Conservation (phyloP, 2,797 vertebrate species). For the Ceryle rudis region DNA sequence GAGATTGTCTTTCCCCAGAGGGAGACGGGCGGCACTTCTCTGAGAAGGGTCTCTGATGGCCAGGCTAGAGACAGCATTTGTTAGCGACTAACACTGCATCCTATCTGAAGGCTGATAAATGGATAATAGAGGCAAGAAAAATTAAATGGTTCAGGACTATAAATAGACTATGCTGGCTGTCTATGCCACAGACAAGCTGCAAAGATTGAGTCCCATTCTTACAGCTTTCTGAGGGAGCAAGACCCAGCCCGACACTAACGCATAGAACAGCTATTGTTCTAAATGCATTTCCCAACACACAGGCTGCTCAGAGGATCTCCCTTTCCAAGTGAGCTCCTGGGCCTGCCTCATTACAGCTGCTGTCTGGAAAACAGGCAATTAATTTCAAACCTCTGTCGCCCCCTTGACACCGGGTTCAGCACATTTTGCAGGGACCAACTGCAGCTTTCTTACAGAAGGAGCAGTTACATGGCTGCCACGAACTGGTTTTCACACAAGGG, state of each 20-base stretch:
- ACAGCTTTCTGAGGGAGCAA: neutral
- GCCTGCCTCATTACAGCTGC: slow-evolving; percentile 47
- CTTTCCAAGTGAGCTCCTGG: slow-evolving; percentile 1
- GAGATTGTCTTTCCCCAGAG: slow-evolving; percentile 3
- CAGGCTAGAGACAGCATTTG: neutral
- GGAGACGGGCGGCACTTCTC: neutral
- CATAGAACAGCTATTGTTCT: slow-evolving; percentile 67
- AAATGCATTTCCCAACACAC: slow-evolving; percentile 1
- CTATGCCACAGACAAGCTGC: slow-evolving; percentile 2
- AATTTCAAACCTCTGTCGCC: neutral
- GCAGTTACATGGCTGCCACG: neutral
- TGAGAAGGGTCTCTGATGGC: neutral
- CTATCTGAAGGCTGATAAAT: slow-evolving; percentile 16
- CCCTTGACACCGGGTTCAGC: slow-evolving; percentile 26
- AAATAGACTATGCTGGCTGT: slow-evolving; percentile 39
- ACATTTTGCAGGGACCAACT: neutral
- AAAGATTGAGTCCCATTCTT: slow-evolving; percentile 44
- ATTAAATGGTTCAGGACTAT: slow-evolving; percentile 48
- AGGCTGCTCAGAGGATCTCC: slow-evolving; percentile 33
- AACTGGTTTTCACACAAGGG: neutral
- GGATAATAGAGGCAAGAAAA: slow-evolving; percentile 46
- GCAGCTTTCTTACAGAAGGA: neutral
- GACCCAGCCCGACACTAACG: neutral
- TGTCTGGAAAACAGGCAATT: slow-evolving; percentile 56
- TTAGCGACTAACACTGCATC: neutral